These are phyloP conservation scores for Liasis olivaceus DNA, from an alignment of 2,797 vertebrate species.

Conservation along the genomic window DNA sequence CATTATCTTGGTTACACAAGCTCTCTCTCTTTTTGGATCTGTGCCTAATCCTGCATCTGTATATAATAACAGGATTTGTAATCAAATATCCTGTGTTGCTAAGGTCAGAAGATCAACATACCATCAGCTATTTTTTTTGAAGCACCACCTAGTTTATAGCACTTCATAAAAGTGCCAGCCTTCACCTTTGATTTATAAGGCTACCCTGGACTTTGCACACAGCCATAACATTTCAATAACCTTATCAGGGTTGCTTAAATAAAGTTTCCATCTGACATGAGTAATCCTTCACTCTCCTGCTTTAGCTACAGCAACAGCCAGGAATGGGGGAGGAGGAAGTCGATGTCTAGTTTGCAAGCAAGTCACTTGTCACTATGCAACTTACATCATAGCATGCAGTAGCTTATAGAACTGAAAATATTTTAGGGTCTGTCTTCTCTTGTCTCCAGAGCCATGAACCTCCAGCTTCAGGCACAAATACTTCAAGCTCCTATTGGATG, in stretches of 20 bases:
- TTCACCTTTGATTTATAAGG: constrained; percentile 52
- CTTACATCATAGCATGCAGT: not conserved
- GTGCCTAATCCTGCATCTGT: not conserved
- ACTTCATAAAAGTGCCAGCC: not conserved
- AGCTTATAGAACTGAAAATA: not conserved
- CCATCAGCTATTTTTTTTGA: not conserved
- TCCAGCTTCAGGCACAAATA: not conserved
- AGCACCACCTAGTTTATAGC: not conserved
- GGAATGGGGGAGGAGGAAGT: too few relatives aligned
- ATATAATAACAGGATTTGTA: constrained; percentile 3
- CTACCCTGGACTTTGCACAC: not conserved
- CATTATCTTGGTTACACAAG: not conserved
- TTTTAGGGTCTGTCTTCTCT: not conserved
- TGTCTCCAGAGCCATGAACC: too few relatives aligned
- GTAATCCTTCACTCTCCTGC: not conserved
- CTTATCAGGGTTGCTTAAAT: constrained; percentile 30
- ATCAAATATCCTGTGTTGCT: not conserved
- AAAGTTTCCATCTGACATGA: constrained; percentile 24
- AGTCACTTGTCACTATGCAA: not conserved
- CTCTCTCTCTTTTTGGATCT: not conserved
- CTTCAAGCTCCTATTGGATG: not conserved
- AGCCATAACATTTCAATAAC: constrained; percentile 49
- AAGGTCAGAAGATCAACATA: not conserved
- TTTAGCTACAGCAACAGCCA: not conserved
- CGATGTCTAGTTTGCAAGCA: not conserved